A percentile compares a stretch with the other conserved stretches of the same genome.
These are phyloP conservation scores for Cynocephalus volans DNA, from an alignment of 2,113 vertebrate genomes.

Conservation along the genomic window DNA sequence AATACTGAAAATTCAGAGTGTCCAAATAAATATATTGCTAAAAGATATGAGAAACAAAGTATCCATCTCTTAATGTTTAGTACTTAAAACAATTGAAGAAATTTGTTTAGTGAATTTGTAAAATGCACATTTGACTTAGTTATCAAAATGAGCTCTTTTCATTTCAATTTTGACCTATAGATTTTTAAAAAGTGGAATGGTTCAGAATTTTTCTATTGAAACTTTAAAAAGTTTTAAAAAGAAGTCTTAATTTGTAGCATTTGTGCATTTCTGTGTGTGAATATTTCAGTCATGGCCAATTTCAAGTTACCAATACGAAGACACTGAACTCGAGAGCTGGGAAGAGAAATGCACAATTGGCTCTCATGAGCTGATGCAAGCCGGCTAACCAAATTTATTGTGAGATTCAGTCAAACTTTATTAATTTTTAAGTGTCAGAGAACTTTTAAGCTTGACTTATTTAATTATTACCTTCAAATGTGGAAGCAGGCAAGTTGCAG, in stretches of 20 bases:
- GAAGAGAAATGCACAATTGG: not conserved
- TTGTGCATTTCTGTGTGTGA: not conserved
- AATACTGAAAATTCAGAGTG: not conserved
- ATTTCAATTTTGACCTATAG: not conserved
- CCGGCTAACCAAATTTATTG: not conserved
- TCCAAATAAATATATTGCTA: conserved; percentile 22
- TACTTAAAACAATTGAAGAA: conserved; percentile 16
- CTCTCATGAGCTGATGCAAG: not conserved
- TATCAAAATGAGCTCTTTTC: conserved; percentile 42
- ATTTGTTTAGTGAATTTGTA: conserved; percentile 8
- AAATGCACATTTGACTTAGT: conserved; percentile 21
- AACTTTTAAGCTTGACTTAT: not conserved
- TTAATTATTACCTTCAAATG: conserved; percentile 18
- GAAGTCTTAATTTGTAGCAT: not conserved
- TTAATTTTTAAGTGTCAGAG: not conserved
- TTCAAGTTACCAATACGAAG: not conserved
- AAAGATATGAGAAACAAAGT: not conserved
- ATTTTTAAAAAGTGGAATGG: not conserved
- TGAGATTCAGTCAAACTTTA: not conserved
- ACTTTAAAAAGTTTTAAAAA: not conserved
- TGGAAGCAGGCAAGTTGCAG: not conserved
- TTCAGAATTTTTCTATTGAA: conserved; percentile 46
- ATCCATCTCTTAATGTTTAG: conserved; percentile 14
- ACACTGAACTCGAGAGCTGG: not conserved
- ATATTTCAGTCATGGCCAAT: not conserved